Evolutionary conservation across 2,797 vertebrate genomes (phyloP), one percentile per base, ranked within the genome.

Genomic region (Syngnathus rostellatus): DNA sequence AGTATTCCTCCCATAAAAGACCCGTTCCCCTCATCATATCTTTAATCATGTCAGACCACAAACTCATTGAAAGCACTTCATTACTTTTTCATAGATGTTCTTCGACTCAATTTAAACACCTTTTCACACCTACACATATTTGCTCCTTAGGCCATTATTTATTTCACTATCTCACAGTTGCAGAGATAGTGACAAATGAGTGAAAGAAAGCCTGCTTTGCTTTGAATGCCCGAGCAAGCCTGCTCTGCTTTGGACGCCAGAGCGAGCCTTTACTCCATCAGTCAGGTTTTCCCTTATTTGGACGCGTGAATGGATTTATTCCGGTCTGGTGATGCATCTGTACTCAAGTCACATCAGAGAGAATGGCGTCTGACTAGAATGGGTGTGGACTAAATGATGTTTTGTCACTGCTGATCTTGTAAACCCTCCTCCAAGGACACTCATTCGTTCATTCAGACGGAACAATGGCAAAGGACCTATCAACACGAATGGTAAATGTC

Each of bases 101-200:
- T 73, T 41, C 58, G 57, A 64, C 64, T 73, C 19, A 12, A 72
- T 67, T 67, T 21, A 63, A 65, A 68, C 6, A 65, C 10, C 39
- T 61, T 41, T 41, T 60, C 17, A 10, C 61, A 65, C 48, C 57
- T 66, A 70, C 60, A 51, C 31, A 37, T 68, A 64, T 75, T 72
- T 67, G 46, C 63, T 63, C 62, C 68, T 73, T 83, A 85, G 80
- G 82, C 84, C 85, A 77, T 40, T 63, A 73, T 81, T 82, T 82
- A 83, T 85, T 85, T 77, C 65, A 65, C 54, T 8, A 31, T 77
- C 73, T 77, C 70, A 68, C 58, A 21, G 55, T 53, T 69, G 68
- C 38, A 14, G 63, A 54, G 63, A 77, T 72, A 53, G 68, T 81
- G 82, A 85, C 78, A 65, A 76, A 83, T 84, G 70, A 62, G 57